Evolutionary conservation across 2,113 vertebrate genomes (phyloP).

Genomic region (Amazona vittata): DNA sequence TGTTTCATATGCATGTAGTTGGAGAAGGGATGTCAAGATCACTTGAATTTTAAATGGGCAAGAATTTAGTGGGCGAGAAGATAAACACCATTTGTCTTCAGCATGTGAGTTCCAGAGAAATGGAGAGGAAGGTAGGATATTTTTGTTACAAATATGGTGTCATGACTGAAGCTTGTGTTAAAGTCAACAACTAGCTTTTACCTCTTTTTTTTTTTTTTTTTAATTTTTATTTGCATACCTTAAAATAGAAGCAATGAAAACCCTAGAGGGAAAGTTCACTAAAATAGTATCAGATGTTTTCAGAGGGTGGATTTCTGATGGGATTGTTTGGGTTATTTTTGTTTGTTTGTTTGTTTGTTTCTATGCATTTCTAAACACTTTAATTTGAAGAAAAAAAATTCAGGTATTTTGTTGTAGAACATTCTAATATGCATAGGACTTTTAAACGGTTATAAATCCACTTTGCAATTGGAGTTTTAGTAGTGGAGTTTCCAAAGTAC

Average conservation of each 20-base stretch:
- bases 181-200: not conserved
- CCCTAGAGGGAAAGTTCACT: not conserved
- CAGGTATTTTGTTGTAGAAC: not conserved
- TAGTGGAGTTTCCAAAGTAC: not conserved
- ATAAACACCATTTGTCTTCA: conserved; percentile 41
- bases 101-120: conserved; percentile 26
- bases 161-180: not conserved
- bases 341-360: not conserved
- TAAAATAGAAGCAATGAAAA: not conserved
- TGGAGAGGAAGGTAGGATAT: conserved; percentile 42
- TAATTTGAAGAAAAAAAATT: not conserved
- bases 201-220: not conserved
- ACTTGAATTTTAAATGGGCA: conserved; percentile 38
- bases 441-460: not conserved
- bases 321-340: not conserved
- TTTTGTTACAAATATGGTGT: conserved; percentile 36
- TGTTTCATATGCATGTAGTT: conserved; percentile 37
- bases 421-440: not conserved
- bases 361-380: not conserved
- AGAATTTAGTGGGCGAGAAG: conserved; percentile 55
- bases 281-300: not conserved
- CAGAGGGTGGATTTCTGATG: not conserved
- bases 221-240: not conserved
- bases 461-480: not conserved
- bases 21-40: conserved; percentile 36